Conservation (phyloP, 2,113 vertebrate species). For the Sinosuthora webbiana region DNA sequence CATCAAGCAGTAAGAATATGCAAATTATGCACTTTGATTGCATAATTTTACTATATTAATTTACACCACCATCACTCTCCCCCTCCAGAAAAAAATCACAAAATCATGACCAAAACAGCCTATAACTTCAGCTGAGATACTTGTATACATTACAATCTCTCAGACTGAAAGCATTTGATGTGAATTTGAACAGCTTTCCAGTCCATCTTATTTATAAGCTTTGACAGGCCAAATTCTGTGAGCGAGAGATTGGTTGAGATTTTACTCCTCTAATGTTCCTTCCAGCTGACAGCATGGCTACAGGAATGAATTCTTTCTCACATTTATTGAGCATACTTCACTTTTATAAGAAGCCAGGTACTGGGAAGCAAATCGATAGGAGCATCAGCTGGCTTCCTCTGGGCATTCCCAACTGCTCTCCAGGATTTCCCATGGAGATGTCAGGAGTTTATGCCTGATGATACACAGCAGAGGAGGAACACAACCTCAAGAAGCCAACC, state of each 20-base stretch:
- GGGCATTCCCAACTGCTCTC: background rate
- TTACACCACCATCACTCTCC: fast-evolving
- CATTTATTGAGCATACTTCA: fast-evolving
- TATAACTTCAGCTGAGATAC: background rate
- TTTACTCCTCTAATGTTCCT: background rate
- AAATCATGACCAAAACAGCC: background rate
- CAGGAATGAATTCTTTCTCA: background rate
- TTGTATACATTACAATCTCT: background rate
- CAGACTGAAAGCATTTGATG: background rate
- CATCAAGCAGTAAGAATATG: background rate
- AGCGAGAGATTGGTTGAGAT: background rate
- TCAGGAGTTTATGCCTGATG: fast-evolving
- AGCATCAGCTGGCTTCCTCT: background rate
- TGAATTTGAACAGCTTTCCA: background rate
- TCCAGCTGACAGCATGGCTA: background rate
- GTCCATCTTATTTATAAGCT: background rate
- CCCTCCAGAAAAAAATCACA: background rate
- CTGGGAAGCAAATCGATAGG: background rate
- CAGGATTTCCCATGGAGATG: background rate
- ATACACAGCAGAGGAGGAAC: background rate
- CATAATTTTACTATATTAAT: background rate
- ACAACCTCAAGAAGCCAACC: background rate
- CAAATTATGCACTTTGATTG: background rate
- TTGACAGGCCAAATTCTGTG: background rate
- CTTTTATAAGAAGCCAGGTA: background rate